Base-by-base conservation (phyloP, 2,888 invertebrate species). In the Thera obeliscata region DNA sequence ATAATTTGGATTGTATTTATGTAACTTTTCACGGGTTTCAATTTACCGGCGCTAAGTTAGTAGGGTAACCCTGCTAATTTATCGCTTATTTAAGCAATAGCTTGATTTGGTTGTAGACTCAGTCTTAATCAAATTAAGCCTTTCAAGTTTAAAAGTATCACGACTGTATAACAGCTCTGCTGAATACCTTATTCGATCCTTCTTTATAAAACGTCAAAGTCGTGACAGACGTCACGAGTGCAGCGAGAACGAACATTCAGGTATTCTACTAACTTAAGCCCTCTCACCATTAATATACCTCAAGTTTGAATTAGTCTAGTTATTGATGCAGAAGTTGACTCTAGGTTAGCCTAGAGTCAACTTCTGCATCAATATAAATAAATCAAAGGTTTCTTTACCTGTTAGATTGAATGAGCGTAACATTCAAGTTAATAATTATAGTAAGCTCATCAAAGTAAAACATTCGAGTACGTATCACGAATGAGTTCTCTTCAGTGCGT, bases 171-270 rank as follows among this genome's bases (percentile, higher is more conserved):
- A 58, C 67, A 64, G 55, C 55, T 68, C 61, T n/a, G 62, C 58
- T 63, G 68, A 74, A 76, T 74, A 73, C 71, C 66, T 74, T 75
- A 78, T 77, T 78, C 69, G 70, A 71, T 69, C 63, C 73, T 74
- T 76, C 74, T 78, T 77, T 75, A 73, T 73, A 70, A 73, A 80
- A 75, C 67, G 73, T 74, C 77, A 70, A 75, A 79, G 77, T 86
- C 85, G 86, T 87, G 86, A 85, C 80, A 50, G 67, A 61, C 65
- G 73, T 78, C 81, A 82, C 83, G 83, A 85, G 72, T 72, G 49
- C 59, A 58, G 66, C 66, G 71, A 72, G 74, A 73, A 67, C 70
- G 69, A 71, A 75, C 73, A 73, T 67, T 72, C 75, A 74, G 67
- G 70, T 75, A 71, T 69, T 72, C 33, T 52, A 52, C 33, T 7